phyloP scores from a whole-genome alignment of 2,888 invertebrate genomes.

The Physocephala rufipes region DNA sequence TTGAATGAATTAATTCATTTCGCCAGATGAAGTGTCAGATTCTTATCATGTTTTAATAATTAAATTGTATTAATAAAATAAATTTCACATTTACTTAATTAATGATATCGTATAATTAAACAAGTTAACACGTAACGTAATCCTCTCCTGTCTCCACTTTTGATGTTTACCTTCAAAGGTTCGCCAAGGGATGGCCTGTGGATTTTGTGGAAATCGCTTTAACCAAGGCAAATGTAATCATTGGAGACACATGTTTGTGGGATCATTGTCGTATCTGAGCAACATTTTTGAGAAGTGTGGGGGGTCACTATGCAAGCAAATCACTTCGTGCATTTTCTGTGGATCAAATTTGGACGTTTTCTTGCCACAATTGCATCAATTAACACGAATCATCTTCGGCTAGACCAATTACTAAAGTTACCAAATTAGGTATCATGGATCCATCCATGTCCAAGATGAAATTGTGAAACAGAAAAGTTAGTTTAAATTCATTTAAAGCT shows the following conservation, averaged over 20 bases:
- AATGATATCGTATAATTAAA: too few relatives aligned
- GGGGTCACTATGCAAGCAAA: constrained; percentile 73
- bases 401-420: constrained; percentile 72
- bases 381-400: constrained; percentile 62
- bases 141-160: too few relatives aligned
- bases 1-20: too few relatives aligned
- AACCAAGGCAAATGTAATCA: constrained; percentile 82
- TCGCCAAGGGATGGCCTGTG: too few relatives aligned
- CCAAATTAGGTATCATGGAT: constrained; percentile 70
- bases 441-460: constrained; percentile 59
- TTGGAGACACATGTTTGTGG: constrained; percentile 76
- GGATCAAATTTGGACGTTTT: constrained; percentile 74
- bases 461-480: constrained; percentile 50
- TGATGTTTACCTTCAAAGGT: too few relatives aligned
- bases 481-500: too few relatives aligned
- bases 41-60: too few relatives aligned
- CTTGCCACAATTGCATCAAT: constrained; percentile 74
- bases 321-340: constrained; percentile 79
- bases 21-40: too few relatives aligned
- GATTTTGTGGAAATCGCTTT: constrained; percentile 69
- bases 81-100: too few relatives aligned
- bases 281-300: constrained; percentile 59
- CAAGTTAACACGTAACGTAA: too few relatives aligned
- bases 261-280: constrained; percentile 65
- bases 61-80: too few relatives aligned